Conservation (phyloP, 2,797 vertebrate genomes). For the Brachymystax lenok region DNA sequence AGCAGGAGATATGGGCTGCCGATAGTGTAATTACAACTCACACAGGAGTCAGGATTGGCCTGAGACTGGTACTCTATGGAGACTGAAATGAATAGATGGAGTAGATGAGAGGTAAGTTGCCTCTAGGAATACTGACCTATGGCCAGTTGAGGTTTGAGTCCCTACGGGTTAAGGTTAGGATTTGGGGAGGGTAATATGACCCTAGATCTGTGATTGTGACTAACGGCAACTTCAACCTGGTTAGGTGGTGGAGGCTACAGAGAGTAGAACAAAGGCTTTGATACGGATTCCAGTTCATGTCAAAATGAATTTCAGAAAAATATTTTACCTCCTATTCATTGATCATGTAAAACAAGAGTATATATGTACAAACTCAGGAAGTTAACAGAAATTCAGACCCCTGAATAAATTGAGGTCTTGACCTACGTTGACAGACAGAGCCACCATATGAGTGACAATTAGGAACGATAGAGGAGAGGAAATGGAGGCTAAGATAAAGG, state of each 20-base stretch:
- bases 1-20: slow-evolving; percentile 21
- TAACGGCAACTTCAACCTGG: neutral
- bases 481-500: neutral
- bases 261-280: neutral
- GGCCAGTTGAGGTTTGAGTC: neutral
- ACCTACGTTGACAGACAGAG: neutral
- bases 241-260: neutral
- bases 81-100: neutral
- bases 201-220: neutral
- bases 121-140: neutral
- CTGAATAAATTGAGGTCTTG: too few relatives aligned
- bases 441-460: neutral
- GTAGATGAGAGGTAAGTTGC: neutral
- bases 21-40: neutral
- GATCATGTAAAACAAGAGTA: too few relatives aligned
- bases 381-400: too few relatives aligned
- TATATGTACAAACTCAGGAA: too few relatives aligned
- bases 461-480: neutral
- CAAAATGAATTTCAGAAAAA: too few relatives aligned
- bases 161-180: neutral
- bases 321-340: too few relatives aligned
- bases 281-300: too few relatives aligned
- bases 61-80: neutral
- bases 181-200: neutral
- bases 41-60: neutral